Evolutionary conservation across 2,888 invertebrate genomes (phyloP).

Genomic region (Phragmatobia fuliginosa): DNA sequence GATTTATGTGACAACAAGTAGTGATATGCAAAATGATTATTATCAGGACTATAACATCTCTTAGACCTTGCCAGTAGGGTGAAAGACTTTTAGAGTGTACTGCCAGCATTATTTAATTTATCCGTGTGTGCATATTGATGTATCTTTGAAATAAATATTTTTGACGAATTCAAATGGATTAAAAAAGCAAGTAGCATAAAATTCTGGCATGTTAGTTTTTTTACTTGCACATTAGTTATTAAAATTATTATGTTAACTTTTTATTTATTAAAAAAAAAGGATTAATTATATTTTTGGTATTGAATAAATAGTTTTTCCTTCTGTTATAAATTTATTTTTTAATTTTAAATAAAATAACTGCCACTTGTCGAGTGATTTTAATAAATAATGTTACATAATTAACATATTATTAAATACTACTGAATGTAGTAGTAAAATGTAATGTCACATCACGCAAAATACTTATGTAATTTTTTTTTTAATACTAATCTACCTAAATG

Average conservation of each 20-base stretch:
- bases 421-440: not conserved
- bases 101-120: not conserved
- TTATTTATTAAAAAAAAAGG: too few relatives aligned
- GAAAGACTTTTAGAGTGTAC: not conserved
- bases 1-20: not conserved
- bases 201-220: too few relatives aligned
- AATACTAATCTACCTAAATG: slow-evolving; percentile 29
- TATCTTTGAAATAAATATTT: not conserved
- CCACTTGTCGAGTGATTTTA: too few relatives aligned
- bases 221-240: not conserved
- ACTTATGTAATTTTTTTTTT: slow-evolving; percentile 33
- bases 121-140: too few relatives aligned
- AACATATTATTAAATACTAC: too few relatives aligned
- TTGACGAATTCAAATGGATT: too few relatives aligned
- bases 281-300: not conserved
- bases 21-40: not conserved
- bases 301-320: not conserved
- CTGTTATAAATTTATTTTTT: not conserved
- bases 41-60: not conserved
- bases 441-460: slow-evolving; percentile 45
- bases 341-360: not conserved
- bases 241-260: not conserved
- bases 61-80: not conserved
- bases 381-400: too few relatives aligned
- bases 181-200: too few relatives aligned